These are phyloP conservation scores for Puffinus mauretanicus DNA, from an alignment of 2,113 vertebrate species.

Conservation along the genomic window DNA sequence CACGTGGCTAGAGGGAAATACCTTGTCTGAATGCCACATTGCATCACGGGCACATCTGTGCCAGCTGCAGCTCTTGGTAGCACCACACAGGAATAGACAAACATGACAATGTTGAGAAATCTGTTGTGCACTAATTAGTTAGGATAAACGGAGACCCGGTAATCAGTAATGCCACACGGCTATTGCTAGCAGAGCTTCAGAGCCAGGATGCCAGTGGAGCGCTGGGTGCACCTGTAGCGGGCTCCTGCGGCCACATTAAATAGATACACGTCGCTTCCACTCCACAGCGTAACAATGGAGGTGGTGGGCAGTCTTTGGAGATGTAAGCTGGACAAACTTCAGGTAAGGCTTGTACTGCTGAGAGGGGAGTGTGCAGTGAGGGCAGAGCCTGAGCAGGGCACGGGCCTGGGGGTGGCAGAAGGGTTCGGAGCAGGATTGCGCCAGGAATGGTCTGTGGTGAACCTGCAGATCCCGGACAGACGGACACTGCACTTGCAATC, in stretches of 20 bases:
- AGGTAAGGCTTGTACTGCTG: not conserved
- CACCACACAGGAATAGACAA: not conserved
- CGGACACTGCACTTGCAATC: accelerated
- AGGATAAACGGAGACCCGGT: accelerated
- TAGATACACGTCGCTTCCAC: accelerated
- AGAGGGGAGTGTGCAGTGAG: accelerated
- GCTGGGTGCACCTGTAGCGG: not conserved
- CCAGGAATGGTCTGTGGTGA: not conserved
- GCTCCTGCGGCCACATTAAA: not conserved
- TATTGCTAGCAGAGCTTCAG: not conserved
- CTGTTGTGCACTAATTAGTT: not conserved
- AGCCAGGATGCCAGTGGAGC: not conserved
- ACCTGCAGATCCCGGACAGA: not conserved
- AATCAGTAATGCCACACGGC: not conserved
- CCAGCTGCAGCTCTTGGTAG: accelerated
- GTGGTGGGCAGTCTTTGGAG: not conserved
- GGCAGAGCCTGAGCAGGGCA: not conserved
- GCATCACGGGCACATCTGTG: accelerated
- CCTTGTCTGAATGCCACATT: not conserved
- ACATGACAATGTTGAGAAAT: not conserved
- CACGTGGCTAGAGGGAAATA: not conserved
- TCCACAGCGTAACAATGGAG: accelerated
- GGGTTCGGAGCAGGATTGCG: accelerated
- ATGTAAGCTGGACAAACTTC: not conserved
- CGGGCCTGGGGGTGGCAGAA: accelerated